Conservation (phyloP, 2,113 vertebrate species). For the crab-eating macaque (Macaca fascicularis) region DNA sequence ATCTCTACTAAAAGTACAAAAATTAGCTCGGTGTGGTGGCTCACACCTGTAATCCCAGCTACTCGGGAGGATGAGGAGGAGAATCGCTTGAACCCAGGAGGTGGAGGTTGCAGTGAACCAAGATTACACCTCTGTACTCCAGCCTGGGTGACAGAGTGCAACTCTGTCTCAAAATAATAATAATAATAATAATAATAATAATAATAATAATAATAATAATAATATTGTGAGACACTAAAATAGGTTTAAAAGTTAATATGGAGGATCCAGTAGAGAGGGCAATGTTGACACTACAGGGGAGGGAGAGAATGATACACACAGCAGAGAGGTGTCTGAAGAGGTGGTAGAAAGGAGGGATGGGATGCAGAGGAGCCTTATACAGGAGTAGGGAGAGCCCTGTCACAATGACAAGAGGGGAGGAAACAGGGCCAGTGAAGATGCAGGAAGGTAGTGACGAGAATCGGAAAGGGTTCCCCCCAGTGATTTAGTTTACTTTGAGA, state of each 20-base stretch:
- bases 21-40: too few relatives aligned
- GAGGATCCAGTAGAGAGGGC: background rate
- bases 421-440: rapidly evolving
- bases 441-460: background rate
- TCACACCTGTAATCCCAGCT: too few relatives aligned
- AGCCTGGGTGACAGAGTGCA: too few relatives aligned
- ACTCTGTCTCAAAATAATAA: too few relatives aligned
- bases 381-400: background rate
- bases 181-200: too few relatives aligned
- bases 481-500: background rate
- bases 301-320: background rate
- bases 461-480: background rate
- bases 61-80: too few relatives aligned
- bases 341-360: background rate
- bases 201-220: background rate
- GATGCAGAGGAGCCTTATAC: background rate
- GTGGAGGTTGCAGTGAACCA: too few relatives aligned
- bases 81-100: too few relatives aligned
- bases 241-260: background rate
- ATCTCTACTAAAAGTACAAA: too few relatives aligned
- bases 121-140: too few relatives aligned
- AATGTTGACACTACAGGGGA: background rate
- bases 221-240: background rate
- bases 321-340: background rate
- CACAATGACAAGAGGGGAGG: background rate